Evolutionary conservation across 2,113 vertebrate species (phyloP), one percentile per base, ranked within the genome.

Genomic region (Sclerurus mexicanus): DNA sequence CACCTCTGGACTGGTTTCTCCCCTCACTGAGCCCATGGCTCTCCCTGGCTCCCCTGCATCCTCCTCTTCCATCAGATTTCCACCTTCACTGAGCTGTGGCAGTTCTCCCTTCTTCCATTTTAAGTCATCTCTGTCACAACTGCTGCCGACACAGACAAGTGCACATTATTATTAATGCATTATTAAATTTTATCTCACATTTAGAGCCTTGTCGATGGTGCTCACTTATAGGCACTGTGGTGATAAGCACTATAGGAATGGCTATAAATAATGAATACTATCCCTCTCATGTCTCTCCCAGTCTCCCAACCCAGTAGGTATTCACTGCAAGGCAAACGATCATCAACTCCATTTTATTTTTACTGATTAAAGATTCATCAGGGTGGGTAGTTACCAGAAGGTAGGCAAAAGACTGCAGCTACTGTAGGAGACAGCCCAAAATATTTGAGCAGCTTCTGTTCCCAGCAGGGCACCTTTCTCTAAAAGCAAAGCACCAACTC

Each of bases 221-320:
- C 90, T 92, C 49, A 22, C 86, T 96, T 90, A 79, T 66, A 92
- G 81, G 87, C 52, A 87, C 72, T 78, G 39, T 94, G 84, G 84
- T 69, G 86, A 95, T 91, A 91, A 91, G 84, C 84, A 71, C 72
- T 81, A 72, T 69, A 96, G 93, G 55, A 92, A 87, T 25, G 24
- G 55, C 79, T 87, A 95, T 97, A 95, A 97, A 97, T 96, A 97
- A 97, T 95, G 42, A 89, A 96, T 96, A 82, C 33, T 74, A 47
- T 72, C 50, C 53, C 50, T 94, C 79, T 94, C 78, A 52, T 59
- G 63, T 86, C 83, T 81, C 72, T 62, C 68, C 56, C 33, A 42
- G 40, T 75, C 60, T 95, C 71, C 76, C 66, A 90, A 28, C 73
- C 74, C 63, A 64, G 85, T 64, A 95, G 88, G 73, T 58, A 89